A percentile compares a stretch with the other conserved stretches of the same genome.
Evolutionary conservation across 2,888 invertebrate species (phyloP).

Genomic region (Hirtodrosophila confusa): DNA sequence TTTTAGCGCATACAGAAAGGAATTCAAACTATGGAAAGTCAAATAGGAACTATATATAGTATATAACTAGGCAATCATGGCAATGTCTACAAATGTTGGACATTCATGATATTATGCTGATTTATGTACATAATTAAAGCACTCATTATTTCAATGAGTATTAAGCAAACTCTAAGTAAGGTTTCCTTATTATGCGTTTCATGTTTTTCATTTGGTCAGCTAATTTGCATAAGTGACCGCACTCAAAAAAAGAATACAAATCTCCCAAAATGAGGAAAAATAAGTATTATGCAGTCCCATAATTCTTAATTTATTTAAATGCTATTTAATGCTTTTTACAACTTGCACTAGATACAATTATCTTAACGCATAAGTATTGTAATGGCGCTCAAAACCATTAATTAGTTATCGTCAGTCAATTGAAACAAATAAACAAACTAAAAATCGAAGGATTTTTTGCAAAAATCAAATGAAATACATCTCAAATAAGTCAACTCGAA

Average conservation of each 20-base stretch:
- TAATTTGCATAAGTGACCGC: constrained; percentile 30
- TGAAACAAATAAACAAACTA: too few species aligned
- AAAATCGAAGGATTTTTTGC: too few species aligned
- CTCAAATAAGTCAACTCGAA: too few species aligned
- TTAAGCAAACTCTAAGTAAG: constrained; percentile 3
- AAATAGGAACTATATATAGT: constrained; percentile 42
- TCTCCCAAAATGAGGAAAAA: not conserved
- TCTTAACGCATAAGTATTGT: too few species aligned
- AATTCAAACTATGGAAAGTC: constrained; percentile 46
- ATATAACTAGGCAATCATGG: constrained; percentile 17
- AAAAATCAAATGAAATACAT: too few species aligned
- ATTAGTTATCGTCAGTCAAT: too few species aligned
- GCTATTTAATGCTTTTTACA: too few species aligned
- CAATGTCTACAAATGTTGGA: constrained; percentile 15
- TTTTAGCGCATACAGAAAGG: constrained; percentile 47
- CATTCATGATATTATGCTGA: constrained; percentile 35
- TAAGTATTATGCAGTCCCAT: not conserved
- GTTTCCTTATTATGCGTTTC: constrained; percentile 4
- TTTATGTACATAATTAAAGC: constrained; percentile 46
- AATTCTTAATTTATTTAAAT: too few species aligned
- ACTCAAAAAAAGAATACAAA: constrained; percentile 17
- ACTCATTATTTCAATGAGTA: constrained; percentile 16
- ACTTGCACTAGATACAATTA: too few species aligned
- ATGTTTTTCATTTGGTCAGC: constrained; percentile 14
- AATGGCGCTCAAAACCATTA: too few species aligned